Conservation (phyloP, 2,888 invertebrate species). For the Volucella zonaria region DNA sequence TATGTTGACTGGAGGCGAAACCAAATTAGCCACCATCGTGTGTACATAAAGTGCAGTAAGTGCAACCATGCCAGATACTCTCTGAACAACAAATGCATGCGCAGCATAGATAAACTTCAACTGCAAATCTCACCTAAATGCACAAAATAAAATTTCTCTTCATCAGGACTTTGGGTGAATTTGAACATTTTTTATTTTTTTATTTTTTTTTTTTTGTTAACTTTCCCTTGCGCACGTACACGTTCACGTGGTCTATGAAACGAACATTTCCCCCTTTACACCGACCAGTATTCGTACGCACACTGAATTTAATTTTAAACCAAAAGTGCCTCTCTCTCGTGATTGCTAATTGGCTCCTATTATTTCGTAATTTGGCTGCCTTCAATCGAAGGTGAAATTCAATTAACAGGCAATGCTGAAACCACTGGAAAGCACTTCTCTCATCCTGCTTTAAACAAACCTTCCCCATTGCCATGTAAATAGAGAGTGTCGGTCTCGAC, state of each 20-base stretch:
- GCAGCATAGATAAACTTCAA: conserved; percentile 18
- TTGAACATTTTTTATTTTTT: neutral
- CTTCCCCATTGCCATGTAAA: conserved; percentile 59
- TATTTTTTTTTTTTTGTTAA: conserved; percentile 20
- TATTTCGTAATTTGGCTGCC: conserved; percentile 73
- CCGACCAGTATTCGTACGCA: conserved; percentile 21
- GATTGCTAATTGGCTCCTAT: conserved; percentile 74
- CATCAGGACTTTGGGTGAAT: neutral
- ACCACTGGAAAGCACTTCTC: conserved; percentile 45
- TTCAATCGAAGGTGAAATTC: conserved; percentile 74
- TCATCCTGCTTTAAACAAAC: conserved; percentile 19
- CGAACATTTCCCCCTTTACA: neutral
- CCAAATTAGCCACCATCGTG: conserved; percentile 50
- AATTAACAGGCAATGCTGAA: conserved; percentile 71
- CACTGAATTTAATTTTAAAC: conserved; percentile 70
- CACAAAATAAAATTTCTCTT: conserved; percentile 66
- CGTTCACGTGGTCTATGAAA: conserved; percentile 21
- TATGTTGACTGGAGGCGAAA: conserved; percentile 62
- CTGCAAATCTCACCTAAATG: conserved; percentile 59
- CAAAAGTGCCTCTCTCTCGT: conserved; percentile 71
- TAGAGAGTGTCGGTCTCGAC: conserved; percentile 4
- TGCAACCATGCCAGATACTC: conserved; percentile 1
- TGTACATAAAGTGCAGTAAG: conserved; percentile 28
- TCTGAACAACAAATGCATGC: conserved; percentile 15
- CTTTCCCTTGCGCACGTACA: conserved; percentile 41